Base-by-base conservation (phyloP, 2,113 vertebrate genomes). In the Syngnathus typhle region DNA sequence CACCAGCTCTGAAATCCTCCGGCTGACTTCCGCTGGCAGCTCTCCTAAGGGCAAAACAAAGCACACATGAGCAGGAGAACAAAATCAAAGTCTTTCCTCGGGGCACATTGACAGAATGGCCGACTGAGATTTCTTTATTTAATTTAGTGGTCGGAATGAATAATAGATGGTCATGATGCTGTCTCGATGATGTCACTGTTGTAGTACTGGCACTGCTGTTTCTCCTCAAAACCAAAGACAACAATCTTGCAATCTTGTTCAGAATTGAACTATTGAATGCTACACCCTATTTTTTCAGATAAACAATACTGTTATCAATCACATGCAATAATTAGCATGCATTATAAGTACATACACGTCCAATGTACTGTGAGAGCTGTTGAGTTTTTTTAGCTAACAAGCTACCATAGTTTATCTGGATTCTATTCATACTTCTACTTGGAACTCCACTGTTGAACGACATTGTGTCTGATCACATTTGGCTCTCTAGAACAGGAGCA, bases 1-100 rank as follows among this genome's bases (percentile, higher is more conserved):
- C 88, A 87, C 79, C 80, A 86, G 89, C 80, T 88, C 78, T 81
- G 81, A 87, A 87, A 87, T 84, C 79, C 85, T 78, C 85, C 75
- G 79, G 82, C 80, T 88, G 85, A 86, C 86, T 76, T 84, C 69
- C 62, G 75, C 84, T 84, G 79, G 78, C 61, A 77, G 73, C 63
- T 86, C 81, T 89, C 89, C 91, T 92, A 60, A 5, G 55, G 70
- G 3, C 39, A 56, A 67, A 49, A 3, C 60, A 37, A 61, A 55
- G 21, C 13, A 62, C 6, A 44, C 3, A 16, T 27, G 21, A 62
- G 55, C 54, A 1, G 41, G 41, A 62, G 12, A 62, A 44, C 60
- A 43, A 62, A 41, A 16, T 58, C 11, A 36, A 32, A 18, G 13
- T 62, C 0, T 23, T 7, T 23, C 16, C 3, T 27, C 4, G 21